Percentiles rank a stretch among this genome's conserved stretches.
Evolutionary conservation across 2,797 vertebrate genomes (phyloP).

Genomic region (Chaetodon trifasciatus): DNA sequence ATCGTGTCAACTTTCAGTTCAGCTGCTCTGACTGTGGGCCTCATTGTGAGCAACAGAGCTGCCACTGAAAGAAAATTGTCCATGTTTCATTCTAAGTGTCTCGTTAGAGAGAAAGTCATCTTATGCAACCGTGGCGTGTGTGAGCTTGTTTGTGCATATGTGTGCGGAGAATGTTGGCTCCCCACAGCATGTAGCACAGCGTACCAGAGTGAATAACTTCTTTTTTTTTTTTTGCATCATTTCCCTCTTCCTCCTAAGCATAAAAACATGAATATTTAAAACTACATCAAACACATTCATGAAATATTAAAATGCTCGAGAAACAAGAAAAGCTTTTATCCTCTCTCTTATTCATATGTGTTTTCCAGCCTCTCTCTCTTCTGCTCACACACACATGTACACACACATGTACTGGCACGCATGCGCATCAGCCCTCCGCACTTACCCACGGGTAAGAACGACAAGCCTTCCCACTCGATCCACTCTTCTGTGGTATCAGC

Average conservation of each 20-base stretch:
- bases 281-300: conserved; percentile 85
- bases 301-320: conserved; percentile 84
- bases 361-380: conserved; percentile 55
- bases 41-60: conserved; percentile 67
- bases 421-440: conserved; percentile 43
- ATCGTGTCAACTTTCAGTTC: conserved; percentile 76
- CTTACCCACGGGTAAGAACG: conserved; percentile 71
- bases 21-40: conserved; percentile 58
- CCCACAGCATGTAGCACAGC: conserved; percentile 49
- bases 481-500: conserved; percentile 72
- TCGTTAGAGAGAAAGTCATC: conserved; percentile 54
- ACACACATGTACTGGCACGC: conserved; percentile 24
- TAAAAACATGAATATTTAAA: conserved; percentile 86
- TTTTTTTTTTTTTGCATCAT: conserved; percentile 74
- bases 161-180: conserved; percentile 32
- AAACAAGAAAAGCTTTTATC: conserved; percentile 84
- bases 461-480: conserved; percentile 56
- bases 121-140: conserved; percentile 34
- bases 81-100: conserved; percentile 68
- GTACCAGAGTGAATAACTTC: conserved; percentile 63
- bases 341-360: conserved; percentile 66
- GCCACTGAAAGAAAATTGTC: conserved; percentile 56
- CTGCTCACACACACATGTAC: conserved; percentile 22
- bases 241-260: conserved; percentile 80
- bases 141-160: conserved; percentile 48